phyloP scores from a whole-genome alignment of 1,140 invertebrate species.

The Drosophila lacertosa region DNA sequence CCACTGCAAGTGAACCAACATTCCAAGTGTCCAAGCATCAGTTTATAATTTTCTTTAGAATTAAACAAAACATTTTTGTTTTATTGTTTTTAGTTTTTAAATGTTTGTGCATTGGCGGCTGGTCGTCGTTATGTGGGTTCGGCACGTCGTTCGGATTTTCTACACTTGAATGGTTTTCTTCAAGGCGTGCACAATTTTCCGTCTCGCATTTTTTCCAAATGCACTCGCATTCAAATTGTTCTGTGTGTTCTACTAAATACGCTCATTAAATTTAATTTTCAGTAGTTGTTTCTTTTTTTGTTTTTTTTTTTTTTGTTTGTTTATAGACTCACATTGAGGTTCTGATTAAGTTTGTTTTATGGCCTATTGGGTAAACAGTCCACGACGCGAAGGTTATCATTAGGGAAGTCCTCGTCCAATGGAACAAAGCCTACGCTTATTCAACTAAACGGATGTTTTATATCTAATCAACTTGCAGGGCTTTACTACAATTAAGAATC shows the following conservation, averaged over 20 bases:
- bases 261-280: slow-evolving; percentile 74
- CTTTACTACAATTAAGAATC: too few species aligned
- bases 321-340: slow-evolving; percentile 28
- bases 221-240: slow-evolving; percentile 60
- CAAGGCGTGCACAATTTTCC: slow-evolving; percentile 73
- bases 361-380: slow-evolving; percentile 5
- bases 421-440: background rate
- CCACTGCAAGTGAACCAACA: slow-evolving; percentile 39
- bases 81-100: slow-evolving; percentile 34
- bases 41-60: slow-evolving; percentile 55
- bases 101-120: slow-evolving; percentile 35
- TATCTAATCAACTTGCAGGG: background rate
- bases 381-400: slow-evolving; percentile 11
- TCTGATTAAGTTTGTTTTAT: slow-evolving; percentile 19
- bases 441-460: background rate
- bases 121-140: slow-evolving; percentile 51
- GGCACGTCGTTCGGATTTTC: slow-evolving; percentile 52
- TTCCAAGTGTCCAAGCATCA: slow-evolving; percentile 69
- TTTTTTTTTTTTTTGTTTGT: slow-evolving; percentile 5
- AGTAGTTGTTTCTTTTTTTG: slow-evolving; percentile 8
- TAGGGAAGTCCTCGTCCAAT: background rate
- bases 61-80: too few species aligned
- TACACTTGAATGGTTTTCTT: slow-evolving; percentile 78
- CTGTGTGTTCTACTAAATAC: slow-evolving; percentile 48
- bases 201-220: slow-evolving; percentile 56